These are phyloP conservation scores for Spicauda simplicius DNA, from an alignment of 2,888 invertebrate species.

Conservation along the genomic window DNA sequence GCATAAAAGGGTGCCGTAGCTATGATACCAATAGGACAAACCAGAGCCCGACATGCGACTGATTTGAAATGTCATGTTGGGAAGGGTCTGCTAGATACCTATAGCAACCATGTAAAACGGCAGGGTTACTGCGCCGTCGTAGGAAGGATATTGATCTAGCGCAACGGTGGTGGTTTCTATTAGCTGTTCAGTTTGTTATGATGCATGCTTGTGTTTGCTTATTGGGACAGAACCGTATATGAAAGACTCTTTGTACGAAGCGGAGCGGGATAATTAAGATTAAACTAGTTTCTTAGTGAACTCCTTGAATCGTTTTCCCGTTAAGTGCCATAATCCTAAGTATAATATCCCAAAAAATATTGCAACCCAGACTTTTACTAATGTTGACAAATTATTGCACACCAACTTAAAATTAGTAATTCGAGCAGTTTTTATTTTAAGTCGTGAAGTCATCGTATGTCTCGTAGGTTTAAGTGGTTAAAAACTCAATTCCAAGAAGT, in stretches of 20 bases:
- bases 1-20: constrained; percentile 59
- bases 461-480: neutral
- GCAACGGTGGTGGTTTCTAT: constrained; percentile 61
- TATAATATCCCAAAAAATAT: neutral
- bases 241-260: constrained; percentile 21
- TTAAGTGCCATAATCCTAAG: neutral
- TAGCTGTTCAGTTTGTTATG: constrained; percentile 51
- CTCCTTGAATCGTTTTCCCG: neutral
- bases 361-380: neutral
- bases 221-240: constrained; percentile 40
- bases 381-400: constrained; percentile 20
- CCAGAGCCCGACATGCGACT: constrained; percentile 53
- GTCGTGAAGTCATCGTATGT: constrained; percentile 43
- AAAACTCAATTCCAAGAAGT: neutral
- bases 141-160: constrained; percentile 76
- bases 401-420: constrained; percentile 39
- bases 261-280: neutral
- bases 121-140: constrained; percentile 72
- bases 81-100: constrained; percentile 42
- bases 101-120: constrained; percentile 52
- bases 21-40: constrained; percentile 63
- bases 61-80: constrained; percentile 52
- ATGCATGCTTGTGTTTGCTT: constrained; percentile 50
- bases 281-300: neutral
- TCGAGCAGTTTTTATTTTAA: constrained; percentile 47